These are phyloP conservation scores for Leptothorax acervorum DNA, from an alignment of 2,888 invertebrate species.

Conservation along the genomic window DNA sequence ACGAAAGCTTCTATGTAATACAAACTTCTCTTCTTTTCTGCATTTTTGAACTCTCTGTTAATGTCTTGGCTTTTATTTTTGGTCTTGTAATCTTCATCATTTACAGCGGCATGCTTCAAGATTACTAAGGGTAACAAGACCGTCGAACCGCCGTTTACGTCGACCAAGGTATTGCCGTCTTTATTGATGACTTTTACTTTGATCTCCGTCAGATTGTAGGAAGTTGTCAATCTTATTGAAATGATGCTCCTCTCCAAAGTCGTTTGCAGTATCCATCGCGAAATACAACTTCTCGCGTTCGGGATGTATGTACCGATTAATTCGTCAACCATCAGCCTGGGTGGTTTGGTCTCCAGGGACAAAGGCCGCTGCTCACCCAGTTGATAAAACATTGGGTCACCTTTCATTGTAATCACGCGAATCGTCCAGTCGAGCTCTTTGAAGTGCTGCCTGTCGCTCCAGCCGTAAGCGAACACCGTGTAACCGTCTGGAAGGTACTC, in stretches of 20 bases:
- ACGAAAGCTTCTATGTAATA: conserved; percentile 80
- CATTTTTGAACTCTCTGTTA: conserved; percentile 5
- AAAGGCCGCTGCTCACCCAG: conserved; percentile 37
- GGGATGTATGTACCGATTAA: conserved; percentile 73
- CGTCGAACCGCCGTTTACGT: conserved; percentile 61
- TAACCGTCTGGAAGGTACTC: conserved; percentile 69
- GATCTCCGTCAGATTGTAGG: conserved; percentile 66
- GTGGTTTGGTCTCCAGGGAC: conserved; percentile 35
- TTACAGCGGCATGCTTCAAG: neutral
- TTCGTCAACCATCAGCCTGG: conserved; percentile 63
- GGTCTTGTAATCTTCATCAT: neutral
- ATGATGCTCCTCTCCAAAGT: conserved; percentile 40
- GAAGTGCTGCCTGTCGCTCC: conserved; percentile 55
- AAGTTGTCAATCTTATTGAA: conserved; percentile 70
- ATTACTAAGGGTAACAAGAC: conserved; percentile 71
- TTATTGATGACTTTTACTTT: conserved; percentile 62
- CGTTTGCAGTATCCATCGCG: conserved; percentile 63
- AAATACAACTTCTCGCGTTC: conserved; percentile 66
- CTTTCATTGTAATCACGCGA: conserved; percentile 73
- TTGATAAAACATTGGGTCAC: conserved; percentile 64
- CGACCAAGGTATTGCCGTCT: conserved; percentile 41
- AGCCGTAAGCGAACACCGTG: conserved; percentile 77
- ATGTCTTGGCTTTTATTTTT: neutral
- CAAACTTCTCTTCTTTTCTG: neutral
- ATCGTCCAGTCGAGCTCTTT: conserved; percentile 75